Base-by-base conservation (phyloP, 2,888 invertebrate genomes). In the Alloplasta piceator region DNA sequence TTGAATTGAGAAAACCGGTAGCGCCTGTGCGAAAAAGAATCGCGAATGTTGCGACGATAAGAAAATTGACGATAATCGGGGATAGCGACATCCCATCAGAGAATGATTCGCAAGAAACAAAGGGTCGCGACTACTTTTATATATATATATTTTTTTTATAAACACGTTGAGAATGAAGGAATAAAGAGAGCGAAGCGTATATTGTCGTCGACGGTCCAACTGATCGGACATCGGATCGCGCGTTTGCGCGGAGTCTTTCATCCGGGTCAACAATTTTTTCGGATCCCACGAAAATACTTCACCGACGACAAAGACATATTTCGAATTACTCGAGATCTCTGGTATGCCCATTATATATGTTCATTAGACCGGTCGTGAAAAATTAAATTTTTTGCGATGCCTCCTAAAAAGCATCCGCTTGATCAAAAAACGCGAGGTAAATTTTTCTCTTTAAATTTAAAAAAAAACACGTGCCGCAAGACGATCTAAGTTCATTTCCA, bases 251-350 rank as follows among this genome's bases (percentile, higher is more conserved):
- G 78, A 61, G 55, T 55, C 76, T 72, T 73, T 52, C 10, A 60
- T 26, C 26, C 70, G 77, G 78, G 61, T 74, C 74, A 66, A 71
- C 52, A 52, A 52, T 78, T 66, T 72, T 78, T 71, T 71, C 58
- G 38, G 39, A 63, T 39, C 64, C 7, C 58, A 9, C 64, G 56
- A 61, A 77, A 46, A 72, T 64, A 56, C 68, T 80, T 63, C 63
- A 68, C 77, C 84, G 83, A 61, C 85, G 88, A 90, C 89, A 89
- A 85, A 90, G 90, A 90, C 88, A 88, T 89, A 90, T 88, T 89
- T 90, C 86, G 88, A 86, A 88, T 87, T 86, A 85, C 83, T 86
- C 86, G 89, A 89, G 87, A 68, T 70, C 73, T 55, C 36, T 38
- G 50, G 36, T 14, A 50, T 12, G 9, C 26, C 26, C 26, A 26